Conservation (phyloP, 2,113 vertebrate genomes). For the Hippocampus guttulatus region DNA sequence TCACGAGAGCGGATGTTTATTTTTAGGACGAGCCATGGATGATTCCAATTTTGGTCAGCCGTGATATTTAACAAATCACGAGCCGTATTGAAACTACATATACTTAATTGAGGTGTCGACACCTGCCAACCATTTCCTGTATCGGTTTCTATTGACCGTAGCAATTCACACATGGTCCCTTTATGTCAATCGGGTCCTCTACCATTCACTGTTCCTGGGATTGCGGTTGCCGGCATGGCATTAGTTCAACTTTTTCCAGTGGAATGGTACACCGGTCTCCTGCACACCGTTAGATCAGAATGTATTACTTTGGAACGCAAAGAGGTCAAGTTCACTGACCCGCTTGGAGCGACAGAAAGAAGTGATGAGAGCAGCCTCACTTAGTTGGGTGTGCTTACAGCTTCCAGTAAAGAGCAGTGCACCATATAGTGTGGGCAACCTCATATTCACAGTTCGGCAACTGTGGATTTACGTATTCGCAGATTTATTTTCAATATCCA, state of each 20-base stretch:
- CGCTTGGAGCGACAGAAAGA: not conserved
- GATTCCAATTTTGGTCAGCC: not conserved
- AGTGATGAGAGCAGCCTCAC: not conserved
- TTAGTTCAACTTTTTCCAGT: constrained; percentile 42
- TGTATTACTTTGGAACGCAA: constrained; percentile 7
- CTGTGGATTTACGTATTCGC: not conserved
- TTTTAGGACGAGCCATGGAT: not conserved
- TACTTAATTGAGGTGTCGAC: not conserved
- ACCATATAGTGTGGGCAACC: not conserved
- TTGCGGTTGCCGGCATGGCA: constrained; percentile 20
- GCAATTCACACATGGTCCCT: constrained; percentile 8
- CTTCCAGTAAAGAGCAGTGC: not conserved
- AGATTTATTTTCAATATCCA: not conserved
- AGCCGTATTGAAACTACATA: not conserved
- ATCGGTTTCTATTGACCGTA: constrained; percentile 10
- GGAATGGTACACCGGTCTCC: constrained; percentile 40
- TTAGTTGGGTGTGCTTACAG: not conserved
- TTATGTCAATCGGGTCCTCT: not conserved
- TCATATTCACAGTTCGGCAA: no score
- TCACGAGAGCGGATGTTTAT: not conserved
- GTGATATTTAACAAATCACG: no score
- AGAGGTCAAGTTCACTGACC: constrained; percentile 13
- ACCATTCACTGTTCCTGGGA: constrained; percentile 19
- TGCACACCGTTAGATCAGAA: constrained; percentile 22
- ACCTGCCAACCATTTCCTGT: not conserved